phyloP scores from a whole-genome alignment of 2,797 vertebrate genomes.

The Cuniculus paca region DNA sequence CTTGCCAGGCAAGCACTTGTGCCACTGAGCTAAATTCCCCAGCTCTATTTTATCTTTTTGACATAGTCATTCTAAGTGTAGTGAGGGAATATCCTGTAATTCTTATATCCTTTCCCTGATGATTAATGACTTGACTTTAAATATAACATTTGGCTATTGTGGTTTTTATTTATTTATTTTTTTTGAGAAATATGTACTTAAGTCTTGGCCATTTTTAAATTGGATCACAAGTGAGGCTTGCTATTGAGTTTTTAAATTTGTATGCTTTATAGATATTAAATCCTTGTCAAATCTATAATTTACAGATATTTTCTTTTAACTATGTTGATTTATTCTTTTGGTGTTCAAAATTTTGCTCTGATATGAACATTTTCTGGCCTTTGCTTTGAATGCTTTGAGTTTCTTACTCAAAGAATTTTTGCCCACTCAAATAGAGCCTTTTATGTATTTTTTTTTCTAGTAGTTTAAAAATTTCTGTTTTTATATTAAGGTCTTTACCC shows the following conservation, averaged over 20 bases:
- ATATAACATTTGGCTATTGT: no score
- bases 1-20: no score
- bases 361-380: background rate
- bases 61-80: background rate
- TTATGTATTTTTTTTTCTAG: background rate
- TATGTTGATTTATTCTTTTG: background rate
- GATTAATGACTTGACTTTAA: background rate
- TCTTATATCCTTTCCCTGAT: background rate
- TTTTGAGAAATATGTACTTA: background rate
- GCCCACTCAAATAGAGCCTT: background rate
- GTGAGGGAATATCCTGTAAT: background rate
- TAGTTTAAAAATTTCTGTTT: background rate
- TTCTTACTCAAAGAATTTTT: background rate
- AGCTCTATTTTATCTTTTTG: background rate
- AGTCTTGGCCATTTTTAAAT: background rate
- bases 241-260: background rate
- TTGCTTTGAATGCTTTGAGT: background rate
- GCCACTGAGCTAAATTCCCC: no score
- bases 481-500: background rate
- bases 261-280: background rate
- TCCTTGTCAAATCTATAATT: background rate
- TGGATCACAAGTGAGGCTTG: background rate
- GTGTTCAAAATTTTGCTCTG: background rate
- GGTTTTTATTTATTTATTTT: no score
- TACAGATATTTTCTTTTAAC: background rate